phyloP scores from a whole-genome alignment of 1,140 invertebrate genomes.

The Diploscapter pachys region DNA sequence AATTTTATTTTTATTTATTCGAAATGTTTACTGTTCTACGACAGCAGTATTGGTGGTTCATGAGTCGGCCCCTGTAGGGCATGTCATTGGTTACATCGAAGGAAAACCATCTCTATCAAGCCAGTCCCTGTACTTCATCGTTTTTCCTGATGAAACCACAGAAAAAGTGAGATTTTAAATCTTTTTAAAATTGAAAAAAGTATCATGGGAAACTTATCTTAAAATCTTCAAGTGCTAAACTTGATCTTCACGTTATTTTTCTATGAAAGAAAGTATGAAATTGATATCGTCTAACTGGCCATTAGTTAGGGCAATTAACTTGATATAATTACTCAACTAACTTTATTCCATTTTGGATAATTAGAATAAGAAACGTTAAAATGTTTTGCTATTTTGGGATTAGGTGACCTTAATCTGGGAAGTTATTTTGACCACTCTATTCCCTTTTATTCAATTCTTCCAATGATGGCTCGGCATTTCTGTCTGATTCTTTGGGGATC shows the following conservation, averaged over 20 bases:
- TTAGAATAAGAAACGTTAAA: too few relatives aligned
- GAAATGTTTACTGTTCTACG: not conserved
- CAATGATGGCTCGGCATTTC: too few relatives aligned
- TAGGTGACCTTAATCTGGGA: too few relatives aligned
- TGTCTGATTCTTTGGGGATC: too few relatives aligned
- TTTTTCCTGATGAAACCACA: conserved; percentile 22
- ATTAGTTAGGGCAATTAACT: not conserved
- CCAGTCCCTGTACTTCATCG: conserved; percentile 17
- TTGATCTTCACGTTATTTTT: not conserved
- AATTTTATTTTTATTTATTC: conserved; percentile 7
- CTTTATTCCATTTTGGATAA: too few relatives aligned
- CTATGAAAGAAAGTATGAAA: not conserved
- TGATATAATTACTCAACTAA: not conserved
- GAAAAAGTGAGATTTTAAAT: conserved; percentile 15
- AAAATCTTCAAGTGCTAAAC: not conserved
- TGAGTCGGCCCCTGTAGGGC: conserved; percentile 20
- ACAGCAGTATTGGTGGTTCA: conserved; percentile 14
- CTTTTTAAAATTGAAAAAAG: conserved; percentile 2
- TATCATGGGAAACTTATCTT: not conserved
- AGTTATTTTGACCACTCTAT: too few relatives aligned
- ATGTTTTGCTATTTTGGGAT: too few relatives aligned
- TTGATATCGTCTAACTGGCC: not conserved
- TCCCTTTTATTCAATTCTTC: too few relatives aligned
- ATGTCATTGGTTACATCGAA: conserved; percentile 17
- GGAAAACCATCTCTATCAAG: conserved; percentile 8